Base-by-base conservation (phyloP, 2,888 invertebrate species). In the Pocota personata region DNA sequence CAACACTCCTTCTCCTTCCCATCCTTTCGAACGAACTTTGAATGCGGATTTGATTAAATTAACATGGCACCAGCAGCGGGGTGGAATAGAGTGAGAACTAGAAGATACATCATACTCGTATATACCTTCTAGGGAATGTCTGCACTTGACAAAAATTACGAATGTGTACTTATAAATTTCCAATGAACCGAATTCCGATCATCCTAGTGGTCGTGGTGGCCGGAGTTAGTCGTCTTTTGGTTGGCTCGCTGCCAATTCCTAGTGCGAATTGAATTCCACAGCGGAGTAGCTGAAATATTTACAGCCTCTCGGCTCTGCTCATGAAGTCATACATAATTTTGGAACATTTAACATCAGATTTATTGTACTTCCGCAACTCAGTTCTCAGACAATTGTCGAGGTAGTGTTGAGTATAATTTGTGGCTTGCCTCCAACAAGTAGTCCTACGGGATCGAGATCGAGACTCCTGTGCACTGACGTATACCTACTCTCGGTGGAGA, bases 301-400 rank as follows among this genome's bases (percentile, higher is more conserved):
- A 72, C 86, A 86, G 72, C 66, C 58, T 75, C 57, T 67, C 66
- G 21, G 71, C 66, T 72, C 80, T 86, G 86, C 82, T 82, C 67
- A 77, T 86, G 86, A 86, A 86, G 86, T 86, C 80, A 86, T 86
- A 86, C 86, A 86, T 86, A 80, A 86, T 86, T 86, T 86, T 86
- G 86, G 86, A 77, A 86, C 86, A 86, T 86, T 86, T 86, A 86
- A 86, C 86, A 86, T 86, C 82, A 86, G 86, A 86, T 86, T 86
- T 86, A 86, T 86, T 77, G 76, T 82, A 62, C 40, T 86, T 82
- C 82, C 72, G 80, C 64, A 79, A 79, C 79, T 84, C 79, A 52
- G 76, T 86, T 52, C n/a, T n/a, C 78, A 80, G 75, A 84, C 69
- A 48, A 86, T 72, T 72, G 76, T 72, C 80, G 77, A 77, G 72